Evolutionary conservation across 92 coral and sea anemone species (phyloP).

Genomic region (Phenganax marumi): DNA sequence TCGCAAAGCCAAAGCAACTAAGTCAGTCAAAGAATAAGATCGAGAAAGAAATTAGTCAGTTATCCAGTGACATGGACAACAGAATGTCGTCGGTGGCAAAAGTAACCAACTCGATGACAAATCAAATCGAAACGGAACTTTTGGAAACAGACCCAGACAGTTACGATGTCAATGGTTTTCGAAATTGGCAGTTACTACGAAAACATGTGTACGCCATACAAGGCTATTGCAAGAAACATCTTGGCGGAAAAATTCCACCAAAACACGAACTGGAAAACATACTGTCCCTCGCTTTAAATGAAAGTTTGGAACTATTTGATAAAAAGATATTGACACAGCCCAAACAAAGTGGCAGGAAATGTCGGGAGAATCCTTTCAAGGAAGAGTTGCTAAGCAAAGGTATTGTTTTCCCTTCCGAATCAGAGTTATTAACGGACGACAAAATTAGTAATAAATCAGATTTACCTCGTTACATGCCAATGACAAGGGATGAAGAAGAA

Average conservation of each 20-base stretch:
- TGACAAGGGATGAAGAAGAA: too few relatives aligned
- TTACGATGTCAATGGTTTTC: constrained; percentile 1
- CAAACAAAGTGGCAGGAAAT: too few relatives aligned
- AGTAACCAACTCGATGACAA: constrained; percentile 28
- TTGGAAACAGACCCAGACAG: not conserved
- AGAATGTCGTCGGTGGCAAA: constrained; percentile 2
- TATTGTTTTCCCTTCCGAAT: too few relatives aligned
- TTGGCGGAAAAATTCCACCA: constrained; percentile 30
- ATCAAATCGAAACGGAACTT: constrained; percentile 24
- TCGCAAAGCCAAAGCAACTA: not conserved
- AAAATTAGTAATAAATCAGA: too few relatives aligned
- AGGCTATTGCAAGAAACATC: constrained; percentile 28
- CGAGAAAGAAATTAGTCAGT: constrained; percentile 15
- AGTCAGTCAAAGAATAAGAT: constrained; percentile 30
- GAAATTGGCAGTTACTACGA: constrained; percentile 26
- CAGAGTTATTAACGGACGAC: too few relatives aligned
- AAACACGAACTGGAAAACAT: not conserved
- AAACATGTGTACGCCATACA: constrained; percentile 43
- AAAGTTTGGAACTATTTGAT: too few relatives aligned
- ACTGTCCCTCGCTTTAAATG: too few relatives aligned
- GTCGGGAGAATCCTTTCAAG: too few relatives aligned
- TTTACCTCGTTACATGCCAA: too few relatives aligned
- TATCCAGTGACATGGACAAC: constrained; percentile 16
- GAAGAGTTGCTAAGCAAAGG: too few relatives aligned
- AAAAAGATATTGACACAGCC: too few relatives aligned